These are phyloP conservation scores for Harlomillsia oculata DNA, from an alignment of 1,140 invertebrate species.

Conservation along the genomic window DNA sequence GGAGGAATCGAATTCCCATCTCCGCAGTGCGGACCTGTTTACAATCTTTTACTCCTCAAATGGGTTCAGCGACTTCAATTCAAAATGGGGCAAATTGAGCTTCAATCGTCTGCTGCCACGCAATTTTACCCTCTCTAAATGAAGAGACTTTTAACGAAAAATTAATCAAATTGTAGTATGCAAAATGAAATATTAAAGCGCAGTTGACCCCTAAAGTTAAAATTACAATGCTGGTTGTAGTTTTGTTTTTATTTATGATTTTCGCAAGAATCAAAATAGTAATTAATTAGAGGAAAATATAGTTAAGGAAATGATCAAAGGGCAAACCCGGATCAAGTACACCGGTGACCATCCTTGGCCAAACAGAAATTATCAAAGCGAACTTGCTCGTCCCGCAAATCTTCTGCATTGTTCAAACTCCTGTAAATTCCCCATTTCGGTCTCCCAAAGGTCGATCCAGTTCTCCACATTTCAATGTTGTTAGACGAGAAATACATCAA, in stretches of 20 bases:
- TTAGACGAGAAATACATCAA: not conserved
- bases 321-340: too few relatives aligned
- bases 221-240: too few relatives aligned
- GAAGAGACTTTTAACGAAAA: not conserved
- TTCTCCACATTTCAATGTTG: conserved; percentile 25
- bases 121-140: conserved; percentile 72
- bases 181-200: too few relatives aligned
- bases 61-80: conserved; percentile 91
- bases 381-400: conserved; percentile 10
- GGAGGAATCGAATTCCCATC: conserved; percentile 31
- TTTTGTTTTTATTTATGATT: too few relatives aligned
- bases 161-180: too few relatives aligned
- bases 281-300: too few relatives aligned
- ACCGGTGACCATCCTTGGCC: not conserved
- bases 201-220: too few relatives aligned
- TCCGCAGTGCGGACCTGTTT: conserved; percentile 27
- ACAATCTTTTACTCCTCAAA: conserved; percentile 49
- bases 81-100: conserved; percentile 95
- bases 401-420: conserved; percentile 7
- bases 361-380: conserved; percentile 18
- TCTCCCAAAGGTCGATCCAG: not conserved
- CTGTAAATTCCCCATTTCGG: conserved; percentile 28
- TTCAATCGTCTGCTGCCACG: conserved; percentile 84
- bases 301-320: too few relatives aligned
- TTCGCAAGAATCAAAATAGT: too few relatives aligned